Conservation (phyloP, 2,797 vertebrate species). For the Phrynocephalus guinanensis region DNA sequence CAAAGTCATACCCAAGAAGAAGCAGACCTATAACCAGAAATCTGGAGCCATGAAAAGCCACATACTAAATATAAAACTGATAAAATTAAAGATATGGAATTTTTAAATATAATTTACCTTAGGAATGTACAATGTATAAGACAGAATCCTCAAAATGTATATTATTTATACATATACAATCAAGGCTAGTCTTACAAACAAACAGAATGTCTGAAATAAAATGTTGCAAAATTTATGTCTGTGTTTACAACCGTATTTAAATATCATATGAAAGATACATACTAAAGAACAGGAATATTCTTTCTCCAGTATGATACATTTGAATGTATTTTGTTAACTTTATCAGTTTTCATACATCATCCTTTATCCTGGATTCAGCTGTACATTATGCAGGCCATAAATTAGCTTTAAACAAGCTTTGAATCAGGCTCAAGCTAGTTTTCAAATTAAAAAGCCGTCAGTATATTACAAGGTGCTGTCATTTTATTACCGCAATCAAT, state of each 20-base stretch:
- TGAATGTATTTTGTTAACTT: constrained; percentile 75
- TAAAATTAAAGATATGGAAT: no score
- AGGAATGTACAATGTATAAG: no score
- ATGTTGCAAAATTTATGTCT: constrained; percentile 41
- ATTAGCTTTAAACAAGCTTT: constrained; percentile 89
- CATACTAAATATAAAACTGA: no score
- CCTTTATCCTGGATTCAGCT: constrained; percentile 73
- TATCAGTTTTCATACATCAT: constrained; percentile 79
- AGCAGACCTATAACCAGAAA: background rate
- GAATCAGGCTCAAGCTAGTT: constrained; percentile 83
- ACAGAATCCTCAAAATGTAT: no score
- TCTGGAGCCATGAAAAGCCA: no score
- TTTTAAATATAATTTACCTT: no score
- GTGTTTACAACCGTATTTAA: constrained; percentile 21
- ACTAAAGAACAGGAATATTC: constrained; percentile 36
- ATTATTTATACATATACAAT: background rate
- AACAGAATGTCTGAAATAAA: constrained; percentile 46
- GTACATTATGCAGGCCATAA: constrained; percentile 84
- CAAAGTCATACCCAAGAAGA: background rate
- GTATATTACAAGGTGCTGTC: constrained; percentile 87
- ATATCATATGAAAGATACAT: constrained; percentile 37
- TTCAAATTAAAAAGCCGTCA: constrained; percentile 87
- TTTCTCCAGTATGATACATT: constrained; percentile 62
- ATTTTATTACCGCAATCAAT: constrained; percentile 94
- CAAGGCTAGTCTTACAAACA: constrained; percentile 32